Percentiles rank a stretch among this genome's conserved stretches.
Evolutionary conservation across 2,113 vertebrate genomes (phyloP).

Genomic region (Eurypyga helias): DNA sequence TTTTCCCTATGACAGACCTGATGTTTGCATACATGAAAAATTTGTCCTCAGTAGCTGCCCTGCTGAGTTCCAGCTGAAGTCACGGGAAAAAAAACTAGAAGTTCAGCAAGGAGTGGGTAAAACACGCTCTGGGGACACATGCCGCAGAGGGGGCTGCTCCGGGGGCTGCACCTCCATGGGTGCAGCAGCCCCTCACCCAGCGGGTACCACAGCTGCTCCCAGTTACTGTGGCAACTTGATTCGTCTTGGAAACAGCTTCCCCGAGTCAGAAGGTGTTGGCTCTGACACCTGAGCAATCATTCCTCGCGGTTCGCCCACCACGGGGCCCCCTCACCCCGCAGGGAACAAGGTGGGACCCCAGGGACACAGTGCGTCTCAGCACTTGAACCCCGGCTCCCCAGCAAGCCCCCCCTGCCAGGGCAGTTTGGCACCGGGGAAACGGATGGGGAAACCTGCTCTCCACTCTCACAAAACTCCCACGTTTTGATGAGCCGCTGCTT

Average conservation of each 20-base stretch:
- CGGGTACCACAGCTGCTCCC: neutral
- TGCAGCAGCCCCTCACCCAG: neutral
- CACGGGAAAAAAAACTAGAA: accelerated
- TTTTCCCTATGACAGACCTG: accelerated
- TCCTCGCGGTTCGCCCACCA: accelerated
- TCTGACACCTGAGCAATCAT: accelerated
- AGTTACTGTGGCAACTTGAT: accelerated
- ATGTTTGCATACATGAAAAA: accelerated
- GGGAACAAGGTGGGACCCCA: too few relatives aligned
- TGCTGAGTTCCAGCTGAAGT: neutral
- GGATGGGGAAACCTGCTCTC: neutral
- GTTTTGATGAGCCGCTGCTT: neutral
- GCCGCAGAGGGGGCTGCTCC: neutral
- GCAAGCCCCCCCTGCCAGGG: accelerated
- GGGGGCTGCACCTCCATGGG: neutral
- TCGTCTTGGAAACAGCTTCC: neutral
- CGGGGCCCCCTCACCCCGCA: neutral
- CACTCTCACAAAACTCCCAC: neutral
- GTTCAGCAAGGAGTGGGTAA: neutral
- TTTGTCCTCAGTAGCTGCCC: neutral
- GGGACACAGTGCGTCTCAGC: neutral
- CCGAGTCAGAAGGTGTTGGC: accelerated
- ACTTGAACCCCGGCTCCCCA: accelerated
- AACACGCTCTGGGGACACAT: accelerated
- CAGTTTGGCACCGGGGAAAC: accelerated